A percentile compares a stretch with the other conserved stretches of the same genome.
Evolutionary conservation across 2,113 vertebrate species (phyloP).

Genomic region (Rhineura floridana): DNA sequence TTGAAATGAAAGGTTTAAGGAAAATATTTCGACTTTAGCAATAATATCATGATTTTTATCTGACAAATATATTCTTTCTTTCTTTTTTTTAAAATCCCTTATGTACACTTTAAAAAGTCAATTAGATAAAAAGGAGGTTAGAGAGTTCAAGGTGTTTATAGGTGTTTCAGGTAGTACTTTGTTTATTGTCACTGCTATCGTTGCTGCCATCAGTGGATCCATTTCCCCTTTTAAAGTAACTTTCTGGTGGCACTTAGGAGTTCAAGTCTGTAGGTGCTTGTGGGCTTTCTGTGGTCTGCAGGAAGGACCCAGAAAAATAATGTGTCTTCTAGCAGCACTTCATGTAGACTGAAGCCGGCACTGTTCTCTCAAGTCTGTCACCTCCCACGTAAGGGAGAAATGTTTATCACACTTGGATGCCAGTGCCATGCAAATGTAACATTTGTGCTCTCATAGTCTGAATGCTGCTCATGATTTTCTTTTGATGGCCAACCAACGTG

Average conservation of each 20-base stretch:
- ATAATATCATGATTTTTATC: slow-evolving; percentile 86
- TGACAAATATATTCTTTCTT: slow-evolving; percentile 87
- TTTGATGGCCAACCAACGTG: slow-evolving; percentile 97
- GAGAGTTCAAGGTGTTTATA: slow-evolving; percentile 86
- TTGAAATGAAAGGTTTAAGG: slow-evolving; percentile 85
- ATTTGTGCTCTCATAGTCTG: slow-evolving; percentile 99
- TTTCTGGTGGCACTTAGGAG: slow-evolving; percentile 87
- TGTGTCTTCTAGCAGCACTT: slow-evolving; percentile 84
- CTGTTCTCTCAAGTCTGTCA: slow-evolving; percentile 78
- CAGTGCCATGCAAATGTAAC: slow-evolving; percentile 96
- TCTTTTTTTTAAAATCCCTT: slow-evolving; percentile 79
- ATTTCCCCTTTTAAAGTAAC: slow-evolving; percentile 82
- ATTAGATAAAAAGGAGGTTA: slow-evolving; percentile 89
- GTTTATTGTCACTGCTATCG: slow-evolving; percentile 85
- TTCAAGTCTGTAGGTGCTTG: slow-evolving; percentile 87
- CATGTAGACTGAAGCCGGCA: slow-evolving; percentile 80
- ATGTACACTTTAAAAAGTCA: slow-evolving; percentile 89
- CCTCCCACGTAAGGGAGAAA: slow-evolving; percentile 72
- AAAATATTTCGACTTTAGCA: slow-evolving; percentile 88
- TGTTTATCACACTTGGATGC: slow-evolving; percentile 93
- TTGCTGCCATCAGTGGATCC: slow-evolving; percentile 84
- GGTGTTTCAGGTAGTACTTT: slow-evolving; percentile 91
- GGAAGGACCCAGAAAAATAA: slow-evolving; percentile 80
- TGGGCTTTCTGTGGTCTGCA: slow-evolving; percentile 78
- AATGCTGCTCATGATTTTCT: slow-evolving; percentile 99